Evolutionary conservation across 2,888 invertebrate species (phyloP).

Genomic region (Pediacus dermestoides): DNA sequence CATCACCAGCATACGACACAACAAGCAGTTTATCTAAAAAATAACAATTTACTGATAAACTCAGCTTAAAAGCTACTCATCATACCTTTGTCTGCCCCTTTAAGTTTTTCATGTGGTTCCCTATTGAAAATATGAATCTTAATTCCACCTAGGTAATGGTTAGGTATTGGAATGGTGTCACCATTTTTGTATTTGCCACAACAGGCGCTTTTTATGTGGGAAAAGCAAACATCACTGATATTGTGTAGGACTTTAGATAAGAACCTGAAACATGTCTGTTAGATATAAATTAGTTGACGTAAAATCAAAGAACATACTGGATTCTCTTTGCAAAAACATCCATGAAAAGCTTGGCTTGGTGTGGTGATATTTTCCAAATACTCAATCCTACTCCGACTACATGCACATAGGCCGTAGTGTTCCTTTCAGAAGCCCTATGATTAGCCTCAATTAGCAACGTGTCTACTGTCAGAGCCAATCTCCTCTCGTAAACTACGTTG

Average conservation of each 20-base stretch:
- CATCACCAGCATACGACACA: conserved; percentile 59
- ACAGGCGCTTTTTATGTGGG: conserved; percentile 54
- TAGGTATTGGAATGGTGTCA: conserved; percentile 26
- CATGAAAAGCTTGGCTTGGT: conserved; percentile 62
- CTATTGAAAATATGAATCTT: conserved; percentile 53
- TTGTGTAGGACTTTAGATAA: conserved; percentile 47
- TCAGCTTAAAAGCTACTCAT: conserved; percentile 32
- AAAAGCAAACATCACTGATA: conserved; percentile 63
- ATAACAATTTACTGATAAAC: conserved; percentile 6
- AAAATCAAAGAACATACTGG: conserved; percentile 45
- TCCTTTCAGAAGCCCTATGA: conserved; percentile 52
- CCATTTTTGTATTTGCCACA: conserved; percentile 52
- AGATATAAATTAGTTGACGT: too few relatives aligned
- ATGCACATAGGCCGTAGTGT: conserved; percentile 59
- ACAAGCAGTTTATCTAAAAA: conserved; percentile 27
- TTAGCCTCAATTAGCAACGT: conserved; percentile 61
- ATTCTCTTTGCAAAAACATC: conserved; percentile 62
- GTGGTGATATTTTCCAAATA: conserved; percentile 61
- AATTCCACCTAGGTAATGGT: conserved; percentile 33
- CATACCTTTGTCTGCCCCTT: conserved; percentile 50
- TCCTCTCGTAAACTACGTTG: conserved; percentile 46
- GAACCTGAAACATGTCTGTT: conserved; percentile 23
- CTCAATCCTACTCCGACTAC: conserved; percentile 66
- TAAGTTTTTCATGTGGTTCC: conserved; percentile 55
- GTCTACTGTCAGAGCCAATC: conserved; percentile 58